phyloP scores from a whole-genome alignment of 35 echinoderm and acorn worm genomes.

The Ophiothrix spiculata region DNA sequence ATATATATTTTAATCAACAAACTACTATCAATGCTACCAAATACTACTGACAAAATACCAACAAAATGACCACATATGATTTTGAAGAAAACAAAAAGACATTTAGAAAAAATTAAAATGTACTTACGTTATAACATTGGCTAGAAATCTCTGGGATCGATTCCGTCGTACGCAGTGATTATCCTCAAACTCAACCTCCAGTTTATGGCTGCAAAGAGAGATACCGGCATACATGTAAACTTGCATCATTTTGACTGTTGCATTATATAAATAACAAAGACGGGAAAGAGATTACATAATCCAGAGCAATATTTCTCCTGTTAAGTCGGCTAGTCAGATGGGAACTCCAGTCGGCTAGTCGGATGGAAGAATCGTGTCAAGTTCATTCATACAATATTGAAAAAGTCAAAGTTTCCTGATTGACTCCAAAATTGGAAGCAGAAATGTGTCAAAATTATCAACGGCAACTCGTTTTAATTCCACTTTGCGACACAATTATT shows the following conservation, averaged over 20 bases:
- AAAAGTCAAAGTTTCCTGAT: no score
- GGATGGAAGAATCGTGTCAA: no score
- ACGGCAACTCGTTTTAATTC: background rate
- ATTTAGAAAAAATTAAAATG: background rate
- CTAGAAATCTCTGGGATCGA: constrained; percentile 43
- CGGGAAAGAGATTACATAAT: background rate
- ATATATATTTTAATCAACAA: no score
- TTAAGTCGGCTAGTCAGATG: no score
- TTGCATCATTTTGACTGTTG: background rate
- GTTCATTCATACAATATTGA: no score
- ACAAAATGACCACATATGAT: no score
- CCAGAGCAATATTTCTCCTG: background rate
- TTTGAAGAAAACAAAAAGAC: constrained; percentile 2
- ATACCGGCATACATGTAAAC: constrained; percentile 15
- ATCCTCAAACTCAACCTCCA: constrained; percentile 94
- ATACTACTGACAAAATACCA: no score
- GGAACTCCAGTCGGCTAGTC: no score
- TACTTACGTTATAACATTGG: constrained; percentile 89
- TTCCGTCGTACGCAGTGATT: constrained; percentile 81
- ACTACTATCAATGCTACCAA: no score
- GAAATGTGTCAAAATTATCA: no score
- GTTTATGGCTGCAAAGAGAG: constrained; percentile 71
- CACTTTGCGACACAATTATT: no score
- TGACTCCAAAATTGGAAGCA: no score
- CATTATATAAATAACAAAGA: background rate